Base-by-base conservation (phyloP, 2,797 vertebrate species). In the Eulemur mongoz region DNA sequence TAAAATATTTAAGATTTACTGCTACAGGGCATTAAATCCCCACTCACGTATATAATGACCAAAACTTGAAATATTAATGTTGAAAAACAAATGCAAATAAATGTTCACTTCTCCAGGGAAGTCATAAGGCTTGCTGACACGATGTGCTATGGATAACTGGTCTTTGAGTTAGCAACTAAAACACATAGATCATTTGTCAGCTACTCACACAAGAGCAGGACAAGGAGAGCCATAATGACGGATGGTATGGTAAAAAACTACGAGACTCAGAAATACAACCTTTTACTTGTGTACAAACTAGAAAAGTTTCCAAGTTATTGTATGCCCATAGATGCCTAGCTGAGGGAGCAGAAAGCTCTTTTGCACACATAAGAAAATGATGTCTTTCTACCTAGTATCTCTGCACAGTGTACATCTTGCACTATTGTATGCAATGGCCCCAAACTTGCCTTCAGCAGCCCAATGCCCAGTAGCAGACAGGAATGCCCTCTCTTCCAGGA, bases 1-100 rank as follows among this genome's bases (percentile, higher is more conserved):
- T 96, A 93, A 98, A 96, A 94, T 97, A 98, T 97, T 98, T 98
- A 98, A 98, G 98, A 98, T 97, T 97, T 98, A 98, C 76, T 95
- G 97, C 97, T 95, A 89, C 45, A 97, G 98, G 95, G 72, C 30
- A 96, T 88, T 97, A 35, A 97, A 81, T 54, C 67, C 88, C 96
- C 86, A 92, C 72, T 96, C 84, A 97, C 73, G 76, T 89, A 95
- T 94, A 94, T 40, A 92, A 96, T 57, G 72, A 97, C 18, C 63
- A 96, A 92, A 97, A 96, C 89, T 85, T 98, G 35, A 75, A 91
- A 93, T 82, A 89, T 93, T 43, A 79, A 76, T 1, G 1, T 57
- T 70, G 88, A 82, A 98, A 95, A 98, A 96, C 82, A 97, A 98
- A 98, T 54, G 93, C 96, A 98, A 98, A 94, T 89, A 97, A 95